Evolutionary conservation across 1,140 invertebrate species (phyloP).

Genomic region (Heterodera schachtii): DNA sequence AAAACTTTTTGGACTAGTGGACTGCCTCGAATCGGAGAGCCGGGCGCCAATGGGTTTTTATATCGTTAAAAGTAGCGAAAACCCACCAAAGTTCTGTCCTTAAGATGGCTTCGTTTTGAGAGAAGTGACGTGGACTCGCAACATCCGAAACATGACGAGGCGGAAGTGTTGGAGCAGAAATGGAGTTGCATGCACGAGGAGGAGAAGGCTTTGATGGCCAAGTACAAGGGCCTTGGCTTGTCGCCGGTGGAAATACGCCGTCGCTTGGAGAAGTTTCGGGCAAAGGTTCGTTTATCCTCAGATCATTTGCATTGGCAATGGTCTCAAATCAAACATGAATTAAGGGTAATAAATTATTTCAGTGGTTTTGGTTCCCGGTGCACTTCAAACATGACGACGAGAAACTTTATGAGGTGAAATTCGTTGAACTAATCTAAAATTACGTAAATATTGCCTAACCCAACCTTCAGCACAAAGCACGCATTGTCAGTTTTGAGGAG

Average conservation of each 20-base stretch:
- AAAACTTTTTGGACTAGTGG: constrained; percentile 15
- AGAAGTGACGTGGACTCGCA: background rate
- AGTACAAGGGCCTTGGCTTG: background rate
- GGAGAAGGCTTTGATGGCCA: background rate
- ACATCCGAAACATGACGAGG: constrained; percentile 4
- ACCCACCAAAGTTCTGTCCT: background rate
- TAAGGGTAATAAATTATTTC: background rate
- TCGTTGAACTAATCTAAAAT: background rate
- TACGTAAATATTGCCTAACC: background rate
- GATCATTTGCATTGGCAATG: too few relatives aligned
- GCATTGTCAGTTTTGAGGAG: constrained; percentile 18
- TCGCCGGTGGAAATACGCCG: constrained; percentile 6
- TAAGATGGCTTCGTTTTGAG: background rate
- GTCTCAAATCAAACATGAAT: too few relatives aligned
- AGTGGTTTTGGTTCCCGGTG: constrained; percentile 19
- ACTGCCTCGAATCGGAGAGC: constrained; percentile 6
- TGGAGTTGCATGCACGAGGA: background rate
- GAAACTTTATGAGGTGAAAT: constrained; percentile 17
- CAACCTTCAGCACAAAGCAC: constrained; percentile 1
- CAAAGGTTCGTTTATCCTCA: background rate
- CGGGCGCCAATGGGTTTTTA: background rate
- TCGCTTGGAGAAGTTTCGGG: constrained; percentile 18
- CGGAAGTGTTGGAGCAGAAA: constrained; percentile 6
- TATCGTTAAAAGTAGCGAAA: too few relatives aligned
- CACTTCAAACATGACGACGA: constrained; percentile 16